Percentiles rank a stretch among this genome's conserved stretches.
Conservation (phyloP, 2,888 invertebrate species). For the Habroteleia sp. region DNA sequence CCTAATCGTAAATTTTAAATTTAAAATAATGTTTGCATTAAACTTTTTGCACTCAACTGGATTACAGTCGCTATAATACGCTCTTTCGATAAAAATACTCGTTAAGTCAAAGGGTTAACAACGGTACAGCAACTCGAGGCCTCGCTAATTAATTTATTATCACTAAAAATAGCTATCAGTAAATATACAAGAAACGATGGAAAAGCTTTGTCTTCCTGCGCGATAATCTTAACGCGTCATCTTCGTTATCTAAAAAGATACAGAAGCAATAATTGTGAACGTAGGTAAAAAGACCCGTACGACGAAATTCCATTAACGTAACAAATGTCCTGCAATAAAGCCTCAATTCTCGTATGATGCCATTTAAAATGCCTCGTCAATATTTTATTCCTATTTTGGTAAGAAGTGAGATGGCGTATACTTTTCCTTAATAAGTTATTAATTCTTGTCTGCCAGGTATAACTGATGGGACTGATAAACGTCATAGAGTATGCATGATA, state of each 20-base stretch:
- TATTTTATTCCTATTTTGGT: conserved; percentile 46
- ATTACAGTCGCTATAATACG: too few species aligned
- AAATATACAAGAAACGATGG: too few species aligned
- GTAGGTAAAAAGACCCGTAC: conserved; percentile 20
- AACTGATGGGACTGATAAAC: conserved; percentile 63
- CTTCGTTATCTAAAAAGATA: conserved; percentile 26
- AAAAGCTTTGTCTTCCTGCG: background rate
- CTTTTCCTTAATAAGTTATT: conserved; percentile 61
- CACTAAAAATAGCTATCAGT: too few species aligned
- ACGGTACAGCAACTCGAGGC: conserved; percentile 1
- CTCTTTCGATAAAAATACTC: too few species aligned
- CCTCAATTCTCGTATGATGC: conserved; percentile 18
- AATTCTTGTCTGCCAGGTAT: conserved; percentile 60
- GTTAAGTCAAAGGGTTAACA: too few species aligned
- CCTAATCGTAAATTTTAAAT: too few species aligned
- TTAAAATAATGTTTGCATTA: too few species aligned
- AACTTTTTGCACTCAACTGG: too few species aligned
- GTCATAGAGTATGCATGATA: conserved; percentile 63
- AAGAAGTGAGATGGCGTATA: conserved; percentile 30
- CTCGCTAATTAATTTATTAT: conserved; percentile 26
- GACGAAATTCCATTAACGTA: conserved; percentile 49
- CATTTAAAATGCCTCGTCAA: conserved; percentile 38
- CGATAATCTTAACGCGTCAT: conserved; percentile 22
- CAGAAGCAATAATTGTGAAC: conserved; percentile 31
- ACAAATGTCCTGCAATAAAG: conserved; percentile 42